These are phyloP conservation scores for Zelostemma sp. DNA, from an alignment of 1,140 invertebrate genomes.

Conservation along the genomic window DNA sequence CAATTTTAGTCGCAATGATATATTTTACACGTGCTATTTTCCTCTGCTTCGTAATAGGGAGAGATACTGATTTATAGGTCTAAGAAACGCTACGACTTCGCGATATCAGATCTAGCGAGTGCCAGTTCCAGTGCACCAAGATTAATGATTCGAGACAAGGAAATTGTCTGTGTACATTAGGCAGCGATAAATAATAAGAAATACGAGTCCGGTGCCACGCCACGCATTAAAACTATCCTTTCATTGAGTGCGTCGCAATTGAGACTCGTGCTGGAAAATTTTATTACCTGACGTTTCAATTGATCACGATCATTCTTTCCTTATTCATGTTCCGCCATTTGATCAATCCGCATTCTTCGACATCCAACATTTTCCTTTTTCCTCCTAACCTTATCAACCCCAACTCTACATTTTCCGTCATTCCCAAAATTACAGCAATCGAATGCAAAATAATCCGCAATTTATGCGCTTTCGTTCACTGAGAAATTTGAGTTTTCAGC, in stretches of 20 bases:
- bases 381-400: too few relatives aligned
- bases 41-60: conserved; percentile 25
- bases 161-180: conserved; percentile 44
- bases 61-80: conserved; percentile 46
- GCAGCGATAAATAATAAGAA: conserved; percentile 43
- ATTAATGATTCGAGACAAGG: conserved; percentile 45
- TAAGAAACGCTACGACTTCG: conserved; percentile 35
- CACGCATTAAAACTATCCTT: conserved; percentile 24
- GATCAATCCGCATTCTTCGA: too few relatives aligned
- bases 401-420: too few relatives aligned
- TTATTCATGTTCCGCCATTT: background rate
- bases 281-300: conserved; percentile 29
- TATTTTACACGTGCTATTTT: conserved; percentile 43
- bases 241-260: conserved; percentile 33
- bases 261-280: conserved; percentile 15
- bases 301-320: conserved; percentile 13
- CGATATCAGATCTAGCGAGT: conserved; percentile 40
- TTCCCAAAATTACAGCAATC: too few relatives aligned
- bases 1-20: conserved; percentile 42
- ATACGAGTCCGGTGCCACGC: conserved; percentile 16
- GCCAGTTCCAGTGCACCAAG: conserved; percentile 37
- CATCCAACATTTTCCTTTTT: too few relatives aligned
- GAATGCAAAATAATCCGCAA: too few relatives aligned
- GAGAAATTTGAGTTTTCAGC: conserved; percentile 18
- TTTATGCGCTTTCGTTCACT: too few relatives aligned